These are phyloP conservation scores for Nephila pilipes DNA, from an alignment of 1,140 invertebrate genomes.

Conservation along the genomic window DNA sequence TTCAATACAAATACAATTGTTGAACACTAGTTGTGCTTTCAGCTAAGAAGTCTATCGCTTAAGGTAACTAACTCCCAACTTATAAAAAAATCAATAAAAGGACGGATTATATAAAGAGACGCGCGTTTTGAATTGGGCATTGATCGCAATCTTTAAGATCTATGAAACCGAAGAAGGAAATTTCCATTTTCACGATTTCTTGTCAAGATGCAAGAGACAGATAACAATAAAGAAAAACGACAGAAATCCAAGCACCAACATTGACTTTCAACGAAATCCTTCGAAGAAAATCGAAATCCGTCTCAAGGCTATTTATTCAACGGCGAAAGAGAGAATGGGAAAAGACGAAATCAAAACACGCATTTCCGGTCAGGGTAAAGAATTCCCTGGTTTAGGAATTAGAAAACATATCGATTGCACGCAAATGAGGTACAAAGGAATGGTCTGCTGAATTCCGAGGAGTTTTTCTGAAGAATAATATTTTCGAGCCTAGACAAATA, in stretches of 20 bases:
- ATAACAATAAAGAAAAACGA: neutral
- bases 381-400: neutral
- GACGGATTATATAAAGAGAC: too few species aligned
- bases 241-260: slow-evolving; percentile 16
- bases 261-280: slow-evolving; percentile 17
- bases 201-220: neutral
- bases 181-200: neutral
- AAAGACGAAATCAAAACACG: slow-evolving; percentile 41
- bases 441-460: too few species aligned
- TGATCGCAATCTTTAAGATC: too few species aligned
- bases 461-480: too few species aligned
- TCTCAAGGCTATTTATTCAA: slow-evolving; percentile 49
- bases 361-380: neutral
- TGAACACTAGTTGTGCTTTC: too few species aligned
- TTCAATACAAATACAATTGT: too few species aligned
- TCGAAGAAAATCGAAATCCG: slow-evolving; percentile 37
- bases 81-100: too few species aligned
- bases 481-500: neutral
- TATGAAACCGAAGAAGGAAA: neutral
- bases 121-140: too few species aligned
- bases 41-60: too few species aligned
- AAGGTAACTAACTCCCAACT: too few species aligned
- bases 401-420: neutral
- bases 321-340: neutral
- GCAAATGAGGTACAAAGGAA: neutral